phyloP scores from a whole-genome alignment of 2,113 vertebrate species.

The Brachypteracias leptosomus region DNA sequence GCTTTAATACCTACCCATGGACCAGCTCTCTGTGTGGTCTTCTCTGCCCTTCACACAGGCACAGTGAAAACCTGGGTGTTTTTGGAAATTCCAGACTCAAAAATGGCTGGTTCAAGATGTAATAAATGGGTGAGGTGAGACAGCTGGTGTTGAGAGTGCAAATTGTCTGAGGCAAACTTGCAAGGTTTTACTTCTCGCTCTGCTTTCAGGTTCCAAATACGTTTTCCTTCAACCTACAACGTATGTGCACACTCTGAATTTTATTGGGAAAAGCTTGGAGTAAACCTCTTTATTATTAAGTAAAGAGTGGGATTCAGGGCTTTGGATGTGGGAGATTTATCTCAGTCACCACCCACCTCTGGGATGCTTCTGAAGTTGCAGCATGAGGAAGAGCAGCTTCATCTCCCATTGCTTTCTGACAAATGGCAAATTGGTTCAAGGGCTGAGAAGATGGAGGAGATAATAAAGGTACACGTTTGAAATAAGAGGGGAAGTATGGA shows the following conservation, averaged over 20 bases:
- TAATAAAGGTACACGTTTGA: not conserved
- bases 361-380: not conserved
- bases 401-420: conserved; percentile 17
- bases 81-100: not conserved
- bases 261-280: not conserved
- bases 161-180: not conserved
- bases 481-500: not conserved
- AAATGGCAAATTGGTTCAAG: conserved; percentile 12
- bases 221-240: not conserved
- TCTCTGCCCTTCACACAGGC: not conserved
- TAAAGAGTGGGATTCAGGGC: not conserved
- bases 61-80: not conserved
- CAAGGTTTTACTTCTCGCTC: not conserved
- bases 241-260: fast-evolving
- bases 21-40: not conserved
- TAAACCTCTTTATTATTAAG: not conserved
- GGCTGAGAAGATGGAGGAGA: not conserved
- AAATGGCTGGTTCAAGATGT: not conserved
- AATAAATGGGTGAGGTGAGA: not conserved
- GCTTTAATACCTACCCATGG: not conserved
- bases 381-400: not conserved
- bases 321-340: conserved; percentile 35
- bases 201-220: not conserved
- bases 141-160: not conserved
- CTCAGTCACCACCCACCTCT: not conserved